These are phyloP conservation scores for Pandemis cinnamomeana DNA, from an alignment of 2,888 invertebrate genomes.

Conservation along the genomic window DNA sequence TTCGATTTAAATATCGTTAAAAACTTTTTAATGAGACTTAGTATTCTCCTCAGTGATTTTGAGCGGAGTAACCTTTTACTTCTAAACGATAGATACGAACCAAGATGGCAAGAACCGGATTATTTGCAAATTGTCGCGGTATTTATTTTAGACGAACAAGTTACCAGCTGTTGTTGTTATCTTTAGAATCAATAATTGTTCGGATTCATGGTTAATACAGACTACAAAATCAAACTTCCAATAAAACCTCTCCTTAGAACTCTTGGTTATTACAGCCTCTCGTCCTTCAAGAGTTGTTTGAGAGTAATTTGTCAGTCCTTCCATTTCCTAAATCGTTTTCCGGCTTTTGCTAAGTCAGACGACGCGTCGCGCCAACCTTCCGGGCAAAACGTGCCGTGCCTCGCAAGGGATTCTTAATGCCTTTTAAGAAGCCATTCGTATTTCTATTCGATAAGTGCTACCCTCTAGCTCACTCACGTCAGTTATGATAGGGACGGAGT, in stretches of 20 bases:
- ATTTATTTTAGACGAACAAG: not conserved
- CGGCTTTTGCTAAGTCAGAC: slow-evolving; percentile 35
- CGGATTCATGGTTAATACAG: not conserved
- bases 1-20: not conserved
- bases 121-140: not conserved
- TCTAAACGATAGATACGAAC: not conserved
- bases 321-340: slow-evolving; percentile 40
- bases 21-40: not conserved
- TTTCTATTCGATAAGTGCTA: slow-evolving; percentile 30
- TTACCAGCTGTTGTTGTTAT: too few relatives aligned
- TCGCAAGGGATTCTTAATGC: slow-evolving; percentile 39
- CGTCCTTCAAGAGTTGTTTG: slow-evolving; percentile 20
- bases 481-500: slow-evolving; percentile 6
- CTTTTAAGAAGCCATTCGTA: slow-evolving; percentile 29
- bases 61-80: not conserved
- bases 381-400: slow-evolving; percentile 29
- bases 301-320: slow-evolving; percentile 36
- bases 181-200: not conserved
- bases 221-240: not conserved
- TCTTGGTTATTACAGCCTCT: slow-evolving; percentile 15
- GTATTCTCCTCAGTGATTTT: not conserved
- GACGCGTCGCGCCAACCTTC: slow-evolving; percentile 33
- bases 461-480: slow-evolving; percentile 12
- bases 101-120: not conserved
- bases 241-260: not conserved